Conservation (phyloP, 2,113 vertebrate genomes). For the Dasyurus viverrinus region DNA sequence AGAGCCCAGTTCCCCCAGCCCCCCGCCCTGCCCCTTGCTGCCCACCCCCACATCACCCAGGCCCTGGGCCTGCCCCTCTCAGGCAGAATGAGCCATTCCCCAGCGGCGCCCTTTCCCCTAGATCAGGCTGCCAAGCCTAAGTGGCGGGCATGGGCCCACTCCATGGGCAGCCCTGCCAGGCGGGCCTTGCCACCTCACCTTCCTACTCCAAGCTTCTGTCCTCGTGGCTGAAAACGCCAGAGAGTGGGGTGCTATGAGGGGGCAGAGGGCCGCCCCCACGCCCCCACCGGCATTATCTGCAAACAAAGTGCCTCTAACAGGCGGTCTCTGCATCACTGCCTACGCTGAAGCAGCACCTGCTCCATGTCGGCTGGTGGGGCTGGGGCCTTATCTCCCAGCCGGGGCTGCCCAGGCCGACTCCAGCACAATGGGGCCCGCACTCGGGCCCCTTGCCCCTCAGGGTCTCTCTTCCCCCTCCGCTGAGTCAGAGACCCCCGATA, state of each 20-base stretch:
- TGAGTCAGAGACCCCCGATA: conserved; percentile 75
- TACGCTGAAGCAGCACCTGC: conserved; percentile 81
- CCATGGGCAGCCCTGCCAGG: conserved; percentile 29
- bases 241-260: conserved; percentile 6
- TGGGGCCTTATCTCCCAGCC: conserved; percentile 67
- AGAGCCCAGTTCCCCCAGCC: conserved; percentile 83
- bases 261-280: conserved; percentile 14
- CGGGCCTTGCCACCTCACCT: conserved; percentile 68
- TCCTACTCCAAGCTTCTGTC: conserved; percentile 66
- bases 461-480: conserved; percentile 79
- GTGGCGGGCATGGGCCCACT: conserved; percentile 61
- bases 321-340: conserved; percentile 81
- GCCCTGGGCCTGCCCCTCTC: conserved; percentile 60
- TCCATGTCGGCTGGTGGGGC: conserved; percentile 65
- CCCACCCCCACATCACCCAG: conserved; percentile 52
- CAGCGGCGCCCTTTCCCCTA: conserved; percentile 57
- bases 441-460: conserved; percentile 76
- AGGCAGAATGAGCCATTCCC: conserved; percentile 1
- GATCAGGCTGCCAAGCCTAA: conserved; percentile 69
- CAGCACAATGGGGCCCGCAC: conserved; percentile 80
- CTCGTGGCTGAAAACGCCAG: conserved; percentile 62
- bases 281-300: conserved; percentile 69
- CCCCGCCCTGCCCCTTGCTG: conserved; percentile 31
- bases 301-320: conserved; percentile 77
- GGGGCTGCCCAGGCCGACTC: conserved; percentile 72